Percentiles rank a stretch among this genome's conserved stretches.
These are phyloP conservation scores for Hydropotes inermis DNA, from an alignment of 2,113 vertebrate species.

Conservation along the genomic window DNA sequence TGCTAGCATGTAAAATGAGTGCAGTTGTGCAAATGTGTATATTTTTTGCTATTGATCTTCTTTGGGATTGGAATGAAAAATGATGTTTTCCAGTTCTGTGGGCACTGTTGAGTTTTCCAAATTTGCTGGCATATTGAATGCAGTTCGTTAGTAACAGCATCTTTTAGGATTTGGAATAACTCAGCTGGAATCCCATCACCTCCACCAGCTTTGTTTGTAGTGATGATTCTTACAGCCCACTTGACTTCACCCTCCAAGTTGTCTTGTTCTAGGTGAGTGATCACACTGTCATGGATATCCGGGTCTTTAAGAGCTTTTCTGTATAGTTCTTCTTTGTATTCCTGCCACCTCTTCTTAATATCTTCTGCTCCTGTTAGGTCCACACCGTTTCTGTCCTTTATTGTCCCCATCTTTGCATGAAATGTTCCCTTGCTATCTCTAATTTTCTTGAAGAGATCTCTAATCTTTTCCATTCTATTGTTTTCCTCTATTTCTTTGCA, in stretches of 20 bases:
- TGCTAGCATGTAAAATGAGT: background rate
- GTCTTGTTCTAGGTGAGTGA: background rate
- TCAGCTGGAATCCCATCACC: background rate
- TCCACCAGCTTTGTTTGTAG: background rate
- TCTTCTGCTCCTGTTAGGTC: background rate
- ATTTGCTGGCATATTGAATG: background rate
- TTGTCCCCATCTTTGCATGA: background rate
- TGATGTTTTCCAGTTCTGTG: background rate
- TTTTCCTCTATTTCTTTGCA: background rate
- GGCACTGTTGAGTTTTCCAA: background rate
- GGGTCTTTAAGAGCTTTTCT: background rate
- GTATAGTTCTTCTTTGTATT: background rate
- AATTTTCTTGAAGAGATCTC: background rate
- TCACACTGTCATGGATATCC: background rate
- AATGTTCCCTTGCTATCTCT: background rate
- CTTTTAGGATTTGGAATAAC: background rate
- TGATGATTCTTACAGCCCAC: background rate
- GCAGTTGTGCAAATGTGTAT: background rate
- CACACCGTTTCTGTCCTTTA: background rate
- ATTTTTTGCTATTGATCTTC: background rate
- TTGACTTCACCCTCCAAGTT: background rate
- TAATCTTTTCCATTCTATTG: background rate
- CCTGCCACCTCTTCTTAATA: background rate
- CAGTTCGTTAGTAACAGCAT: background rate
- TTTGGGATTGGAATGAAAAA: background rate